A percentile compares a stretch with the other conserved stretches of the same genome.
Conservation (phyloP, 2,797 vertebrate species). For the Girardinus metallicus region DNA sequence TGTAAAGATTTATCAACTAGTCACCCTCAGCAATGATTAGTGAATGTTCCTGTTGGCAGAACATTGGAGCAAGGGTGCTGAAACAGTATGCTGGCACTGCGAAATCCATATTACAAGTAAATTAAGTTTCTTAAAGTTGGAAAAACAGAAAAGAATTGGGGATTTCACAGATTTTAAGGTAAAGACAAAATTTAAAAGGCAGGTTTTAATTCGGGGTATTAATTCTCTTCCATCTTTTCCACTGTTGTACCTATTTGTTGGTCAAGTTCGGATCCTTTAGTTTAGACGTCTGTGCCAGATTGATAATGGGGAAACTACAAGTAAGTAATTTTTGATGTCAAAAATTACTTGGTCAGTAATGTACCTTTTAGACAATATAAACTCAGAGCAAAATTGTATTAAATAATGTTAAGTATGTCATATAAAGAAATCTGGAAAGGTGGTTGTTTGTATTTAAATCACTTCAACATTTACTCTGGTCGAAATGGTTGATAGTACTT, state of each 20-base stretch:
- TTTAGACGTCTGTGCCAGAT: neutral
- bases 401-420: neutral
- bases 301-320: neutral
- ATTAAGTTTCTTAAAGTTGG: neutral
- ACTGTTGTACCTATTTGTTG: neutral
- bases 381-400: neutral
- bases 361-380: neutral
- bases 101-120: neutral
- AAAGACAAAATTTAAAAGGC: neutral
- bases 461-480: neutral
- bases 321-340: neutral
- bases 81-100: neutral
- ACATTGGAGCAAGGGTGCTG: neutral
- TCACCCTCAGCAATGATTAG: constrained; percentile 11
- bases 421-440: neutral
- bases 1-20: constrained; percentile 10
- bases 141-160: neutral
- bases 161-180: neutral
- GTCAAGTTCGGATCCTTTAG: neutral
- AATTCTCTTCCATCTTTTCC: neutral
- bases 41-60: constrained; percentile 2
- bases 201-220: neutral
- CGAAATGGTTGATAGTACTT: neutral
- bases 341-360: neutral
- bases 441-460: neutral